phyloP scores from a whole-genome alignment of 1,140 invertebrate species.

The Saccostrea glomerata region DNA sequence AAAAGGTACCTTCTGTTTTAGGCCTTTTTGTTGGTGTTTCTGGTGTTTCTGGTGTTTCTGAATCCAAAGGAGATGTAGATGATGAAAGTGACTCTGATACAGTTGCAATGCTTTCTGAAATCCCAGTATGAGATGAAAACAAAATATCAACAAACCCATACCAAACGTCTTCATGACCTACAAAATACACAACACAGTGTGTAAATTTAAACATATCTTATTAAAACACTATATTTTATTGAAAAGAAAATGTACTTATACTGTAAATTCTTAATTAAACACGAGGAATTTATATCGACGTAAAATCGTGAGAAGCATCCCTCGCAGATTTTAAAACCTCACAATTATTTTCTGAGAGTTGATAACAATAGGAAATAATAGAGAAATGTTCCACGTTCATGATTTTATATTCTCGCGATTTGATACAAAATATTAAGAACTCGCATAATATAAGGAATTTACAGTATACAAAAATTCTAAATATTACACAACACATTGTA shows the following conservation, averaged over 20 bases:
- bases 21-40: background rate
- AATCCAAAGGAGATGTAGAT: constrained; percentile 4
- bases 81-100: background rate
- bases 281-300: background rate
- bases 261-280: background rate
- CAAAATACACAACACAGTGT: background rate
- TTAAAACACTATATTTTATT: background rate
- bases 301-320: too few species aligned
- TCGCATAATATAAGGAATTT: too few species aligned
- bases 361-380: too few species aligned
- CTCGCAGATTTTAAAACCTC: too few species aligned
- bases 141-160: constrained; percentile 11
- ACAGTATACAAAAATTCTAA: too few species aligned
- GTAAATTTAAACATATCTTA: background rate
- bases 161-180: background rate
- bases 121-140: constrained; percentile 9
- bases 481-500: background rate
- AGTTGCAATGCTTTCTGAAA: background rate
- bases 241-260: background rate
- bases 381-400: too few species aligned
- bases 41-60: background rate
- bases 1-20: background rate
- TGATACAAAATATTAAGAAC: too few species aligned
- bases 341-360: too few species aligned
- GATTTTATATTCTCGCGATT: too few species aligned